Conservation (phyloP, 2,797 vertebrate species). For the Apodemus agrarius region DNA sequence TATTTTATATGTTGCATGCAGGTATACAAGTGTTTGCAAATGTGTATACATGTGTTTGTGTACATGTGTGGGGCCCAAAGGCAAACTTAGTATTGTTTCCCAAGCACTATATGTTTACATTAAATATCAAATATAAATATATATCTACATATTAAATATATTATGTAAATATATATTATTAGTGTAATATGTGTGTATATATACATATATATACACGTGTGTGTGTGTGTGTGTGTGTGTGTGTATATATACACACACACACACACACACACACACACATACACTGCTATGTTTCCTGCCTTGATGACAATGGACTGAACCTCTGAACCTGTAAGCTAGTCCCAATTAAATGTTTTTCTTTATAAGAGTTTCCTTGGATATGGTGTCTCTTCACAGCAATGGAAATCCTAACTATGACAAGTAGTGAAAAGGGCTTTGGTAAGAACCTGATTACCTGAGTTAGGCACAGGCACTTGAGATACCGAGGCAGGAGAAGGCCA, state of each 20-base stretch:
- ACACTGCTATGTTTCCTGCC: background rate
- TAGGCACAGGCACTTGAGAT: background rate
- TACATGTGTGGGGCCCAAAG: background rate
- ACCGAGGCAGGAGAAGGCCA: background rate
- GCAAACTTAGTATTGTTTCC: background rate
- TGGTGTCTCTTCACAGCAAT: background rate
- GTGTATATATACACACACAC: too few species aligned
- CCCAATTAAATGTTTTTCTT: background rate
- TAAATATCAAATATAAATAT: background rate
- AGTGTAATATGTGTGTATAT: too few species aligned
- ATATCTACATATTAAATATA: background rate
- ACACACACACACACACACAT: too few species aligned
- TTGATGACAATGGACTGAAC: background rate
- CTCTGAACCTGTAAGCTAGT: background rate
- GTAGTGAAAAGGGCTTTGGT: background rate
- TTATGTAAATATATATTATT: background rate
- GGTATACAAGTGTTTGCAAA: background rate
- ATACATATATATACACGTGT: too few species aligned
- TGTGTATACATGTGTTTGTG: background rate
- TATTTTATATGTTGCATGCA: background rate
- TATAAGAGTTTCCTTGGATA: background rate
- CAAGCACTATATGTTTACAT: background rate
- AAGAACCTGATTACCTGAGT: background rate
- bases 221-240: too few species aligned
- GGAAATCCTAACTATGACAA: background rate